phyloP scores from a whole-genome alignment of 2,888 invertebrate species.

The Philopedon plagiatum region DNA sequence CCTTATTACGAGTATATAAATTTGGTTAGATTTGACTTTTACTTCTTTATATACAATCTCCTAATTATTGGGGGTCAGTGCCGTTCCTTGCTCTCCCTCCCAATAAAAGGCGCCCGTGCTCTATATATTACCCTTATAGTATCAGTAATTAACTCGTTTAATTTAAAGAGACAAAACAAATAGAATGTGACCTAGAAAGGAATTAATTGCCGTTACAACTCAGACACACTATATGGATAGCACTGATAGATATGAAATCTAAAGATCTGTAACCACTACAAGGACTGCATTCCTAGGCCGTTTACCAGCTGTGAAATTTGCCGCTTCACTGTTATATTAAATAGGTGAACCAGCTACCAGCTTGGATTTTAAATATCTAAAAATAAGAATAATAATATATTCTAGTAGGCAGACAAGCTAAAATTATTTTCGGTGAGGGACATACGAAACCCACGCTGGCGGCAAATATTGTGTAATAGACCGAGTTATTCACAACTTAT shows the following conservation, averaged over 20 bases:
- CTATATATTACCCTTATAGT: too few relatives aligned
- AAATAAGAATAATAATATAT: constrained; percentile 40
- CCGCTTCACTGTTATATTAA: constrained; percentile 39
- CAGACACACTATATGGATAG: too few relatives aligned
- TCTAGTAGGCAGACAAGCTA: constrained; percentile 35
- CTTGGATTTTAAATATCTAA: constrained; percentile 44
- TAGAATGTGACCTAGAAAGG: too few relatives aligned
- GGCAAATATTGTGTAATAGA: constrained; percentile 16
- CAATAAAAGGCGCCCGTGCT: too few relatives aligned
- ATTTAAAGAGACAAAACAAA: too few relatives aligned
- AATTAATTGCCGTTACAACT: too few relatives aligned
- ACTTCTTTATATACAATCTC: too few relatives aligned
- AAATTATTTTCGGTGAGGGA: constrained; percentile 41
- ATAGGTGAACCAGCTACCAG: constrained; percentile 42
- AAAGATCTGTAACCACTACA: constrained; percentile 27
- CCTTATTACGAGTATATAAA: too few relatives aligned
- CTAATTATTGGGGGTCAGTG: too few relatives aligned
- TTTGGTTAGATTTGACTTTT: too few relatives aligned
- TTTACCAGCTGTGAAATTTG: constrained; percentile 41
- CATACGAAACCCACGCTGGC: constrained; percentile 33
- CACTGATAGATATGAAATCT: constrained; percentile 23
- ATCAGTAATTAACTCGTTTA: too few relatives aligned
- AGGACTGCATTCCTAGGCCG: constrained; percentile 24
- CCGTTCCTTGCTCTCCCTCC: too few relatives aligned
- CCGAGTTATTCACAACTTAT: constrained; percentile 17